These are phyloP conservation scores for Amblyjoppa fuscipennis DNA, from an alignment of 2,888 invertebrate genomes.

Conservation along the genomic window DNA sequence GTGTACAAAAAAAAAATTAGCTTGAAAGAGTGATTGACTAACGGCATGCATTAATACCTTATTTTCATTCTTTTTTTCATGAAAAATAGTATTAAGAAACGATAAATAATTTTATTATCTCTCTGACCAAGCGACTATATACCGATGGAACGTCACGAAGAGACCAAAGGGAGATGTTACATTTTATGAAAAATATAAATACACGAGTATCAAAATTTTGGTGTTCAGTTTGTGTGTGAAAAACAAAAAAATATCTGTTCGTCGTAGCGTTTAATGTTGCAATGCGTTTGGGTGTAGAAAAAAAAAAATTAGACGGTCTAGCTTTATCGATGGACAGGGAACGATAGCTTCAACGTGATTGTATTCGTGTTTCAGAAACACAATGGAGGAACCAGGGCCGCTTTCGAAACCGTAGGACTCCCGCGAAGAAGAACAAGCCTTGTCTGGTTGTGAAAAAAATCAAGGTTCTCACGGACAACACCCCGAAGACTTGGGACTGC, in stretches of 20 bases:
- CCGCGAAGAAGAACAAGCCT: constrained; percentile 5
- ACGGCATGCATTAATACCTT: not conserved
- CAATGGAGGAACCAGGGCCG: constrained; percentile 49
- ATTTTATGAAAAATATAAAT: not conserved
- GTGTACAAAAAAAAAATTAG: not conserved
- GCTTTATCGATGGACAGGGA: not conserved
- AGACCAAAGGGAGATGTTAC: not conserved
- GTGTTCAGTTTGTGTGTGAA: not conserved
- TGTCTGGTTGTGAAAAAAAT: constrained; percentile 27
- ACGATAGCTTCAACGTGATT: constrained; percentile 36
- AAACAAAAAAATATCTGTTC: not conserved
- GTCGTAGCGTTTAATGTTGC: not conserved
- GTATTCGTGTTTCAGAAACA: constrained; percentile 61
- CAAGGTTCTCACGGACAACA: not conserved
- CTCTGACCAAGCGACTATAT: not conserved
- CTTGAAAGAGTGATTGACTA: not conserved
- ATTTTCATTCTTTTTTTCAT: not conserved
- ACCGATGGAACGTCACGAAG: not conserved
- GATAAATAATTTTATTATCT: not conserved
- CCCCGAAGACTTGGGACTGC: constrained; percentile 1
- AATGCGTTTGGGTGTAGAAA: not conserved
- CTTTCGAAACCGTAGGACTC: constrained; percentile 30
- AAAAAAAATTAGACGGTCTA: not conserved
- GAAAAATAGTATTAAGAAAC: not conserved
- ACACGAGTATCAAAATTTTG: not conserved